These are phyloP conservation scores for Mirounga angustirostris DNA, from an alignment of 2,113 vertebrate genomes.

Conservation along the genomic window DNA sequence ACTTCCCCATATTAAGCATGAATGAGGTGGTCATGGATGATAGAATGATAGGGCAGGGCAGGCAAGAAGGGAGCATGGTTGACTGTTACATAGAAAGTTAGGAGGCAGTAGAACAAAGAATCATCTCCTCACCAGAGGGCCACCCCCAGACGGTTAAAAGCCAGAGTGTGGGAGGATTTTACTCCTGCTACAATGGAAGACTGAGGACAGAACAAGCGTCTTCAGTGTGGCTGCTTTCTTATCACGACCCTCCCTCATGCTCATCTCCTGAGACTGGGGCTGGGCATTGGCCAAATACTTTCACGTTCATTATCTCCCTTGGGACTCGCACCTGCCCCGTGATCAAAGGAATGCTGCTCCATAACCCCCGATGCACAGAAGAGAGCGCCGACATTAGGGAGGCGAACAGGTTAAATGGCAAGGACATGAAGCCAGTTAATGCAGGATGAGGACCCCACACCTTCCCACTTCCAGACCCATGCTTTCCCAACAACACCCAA, in stretches of 20 bases:
- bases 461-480: not conserved
- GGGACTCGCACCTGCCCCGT: not conserved
- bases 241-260: not conserved
- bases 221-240: not conserved
- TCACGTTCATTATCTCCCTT: not conserved
- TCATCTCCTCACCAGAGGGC: not conserved
- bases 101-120: not conserved
- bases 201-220: not conserved
- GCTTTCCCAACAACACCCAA: not conserved
- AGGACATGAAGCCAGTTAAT: not conserved
- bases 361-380: not conserved
- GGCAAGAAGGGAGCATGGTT: not conserved
- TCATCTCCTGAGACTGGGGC: not conserved
- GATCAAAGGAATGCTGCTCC: not conserved
- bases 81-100: not conserved
- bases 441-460: not conserved
- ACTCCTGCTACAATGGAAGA: not conserved
- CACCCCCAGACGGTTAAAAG: not conserved
- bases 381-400: not conserved
- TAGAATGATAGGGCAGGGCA: not conserved
- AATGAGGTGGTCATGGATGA: not conserved
- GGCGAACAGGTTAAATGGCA: not conserved
- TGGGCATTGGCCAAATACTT: not conserved
- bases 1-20: not conserved
- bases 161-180: not conserved